A percentile compares a stretch with the other conserved stretches of the same genome.
Evolutionary conservation across 2,888 invertebrate genomes (phyloP).

Genomic region (Drosophila paracracens): DNA sequence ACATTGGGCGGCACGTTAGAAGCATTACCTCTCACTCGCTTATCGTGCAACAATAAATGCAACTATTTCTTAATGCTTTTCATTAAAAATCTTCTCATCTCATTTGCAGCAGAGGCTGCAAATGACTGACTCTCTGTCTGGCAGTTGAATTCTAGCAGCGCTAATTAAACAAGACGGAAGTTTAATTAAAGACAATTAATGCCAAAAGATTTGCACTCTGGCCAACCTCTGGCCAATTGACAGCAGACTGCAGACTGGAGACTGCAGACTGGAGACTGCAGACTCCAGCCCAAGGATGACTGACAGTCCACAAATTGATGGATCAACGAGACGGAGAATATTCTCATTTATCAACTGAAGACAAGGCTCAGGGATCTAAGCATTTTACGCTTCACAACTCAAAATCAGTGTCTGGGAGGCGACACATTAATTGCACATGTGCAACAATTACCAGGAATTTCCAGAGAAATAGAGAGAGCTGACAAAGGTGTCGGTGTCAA

Average conservation of each 20-base stretch:
- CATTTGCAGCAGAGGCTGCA: constrained; percentile 32
- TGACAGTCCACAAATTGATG: constrained; percentile 51
- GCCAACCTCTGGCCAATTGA: constrained; percentile 36
- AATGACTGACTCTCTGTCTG: constrained; percentile 48
- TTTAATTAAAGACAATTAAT: constrained; percentile 77
- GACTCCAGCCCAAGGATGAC: constrained; percentile 32
- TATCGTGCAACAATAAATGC: constrained; percentile 28
- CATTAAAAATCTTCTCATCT: constrained; percentile 53
- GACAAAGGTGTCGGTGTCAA: constrained; percentile 28
- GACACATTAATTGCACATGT: constrained; percentile 48
- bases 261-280: constrained; percentile 7
- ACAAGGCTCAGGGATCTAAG: constrained; percentile 12
- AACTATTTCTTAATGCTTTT: constrained; percentile 22
- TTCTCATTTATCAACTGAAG: constrained; percentile 4
- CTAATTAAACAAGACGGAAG: constrained; percentile 73
- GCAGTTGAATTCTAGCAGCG: constrained; percentile 41
- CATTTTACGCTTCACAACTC: constrained; percentile 14
- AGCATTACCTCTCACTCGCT: constrained; percentile 12
- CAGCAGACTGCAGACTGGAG: constrained; percentile 3
- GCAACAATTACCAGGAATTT: constrained; percentile 50
- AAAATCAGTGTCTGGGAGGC: constrained; percentile 17
- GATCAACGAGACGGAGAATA: constrained; percentile 30
- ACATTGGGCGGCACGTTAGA: constrained; percentile 44
- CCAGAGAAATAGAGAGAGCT: constrained; percentile 31
- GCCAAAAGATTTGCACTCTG: constrained; percentile 59